phyloP scores from a whole-genome alignment of 2,113 vertebrate genomes.

The Barbus barbus region DNA sequence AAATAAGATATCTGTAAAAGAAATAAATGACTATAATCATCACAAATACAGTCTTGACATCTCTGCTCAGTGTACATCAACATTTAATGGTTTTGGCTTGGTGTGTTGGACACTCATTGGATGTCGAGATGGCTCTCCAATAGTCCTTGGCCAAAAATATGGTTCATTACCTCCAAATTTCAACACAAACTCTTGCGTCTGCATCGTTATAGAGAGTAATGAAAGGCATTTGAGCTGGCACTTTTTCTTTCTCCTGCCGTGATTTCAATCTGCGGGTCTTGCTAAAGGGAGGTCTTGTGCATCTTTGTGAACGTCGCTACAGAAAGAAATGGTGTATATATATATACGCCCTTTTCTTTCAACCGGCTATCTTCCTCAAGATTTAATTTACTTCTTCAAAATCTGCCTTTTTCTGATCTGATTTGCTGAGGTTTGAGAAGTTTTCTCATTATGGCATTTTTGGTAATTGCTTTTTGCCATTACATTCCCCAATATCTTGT shows the following conservation, averaged over 20 bases:
- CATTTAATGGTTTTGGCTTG: conserved; percentile 38
- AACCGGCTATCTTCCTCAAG: conserved; percentile 2
- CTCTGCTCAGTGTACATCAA: conserved; percentile 26
- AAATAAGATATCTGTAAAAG: conserved; percentile 60
- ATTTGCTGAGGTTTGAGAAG: conserved; percentile 47
- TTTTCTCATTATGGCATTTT: conserved; percentile 46
- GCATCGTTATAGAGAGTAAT: conserved; percentile 71
- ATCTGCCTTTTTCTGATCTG: conserved; percentile 36
- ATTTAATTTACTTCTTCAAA: conserved; percentile 12
- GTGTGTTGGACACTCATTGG: conserved; percentile 24
- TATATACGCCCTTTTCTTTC: conserved; percentile 27
- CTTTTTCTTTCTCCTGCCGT: conserved; percentile 67
- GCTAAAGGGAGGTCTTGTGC: conserved; percentile 54
- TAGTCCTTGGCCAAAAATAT: conserved; percentile 64
- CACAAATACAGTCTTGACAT: conserved; percentile 35
- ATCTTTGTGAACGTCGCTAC: conserved; percentile 42
- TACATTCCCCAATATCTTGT: conserved; percentile 48
- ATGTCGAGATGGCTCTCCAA: conserved; percentile 46
- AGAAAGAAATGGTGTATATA: conserved; percentile 6
- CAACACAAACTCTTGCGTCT: conserved; percentile 68
- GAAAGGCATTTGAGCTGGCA: conserved; percentile 65
- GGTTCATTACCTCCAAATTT: conserved; percentile 74
- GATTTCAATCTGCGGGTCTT: conserved; percentile 69
- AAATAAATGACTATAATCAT: conserved; percentile 59
- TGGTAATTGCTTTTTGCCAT: conserved; percentile 57